phyloP scores from a whole-genome alignment of 2,888 invertebrate species.

The Scaptomyza flava region DNA sequence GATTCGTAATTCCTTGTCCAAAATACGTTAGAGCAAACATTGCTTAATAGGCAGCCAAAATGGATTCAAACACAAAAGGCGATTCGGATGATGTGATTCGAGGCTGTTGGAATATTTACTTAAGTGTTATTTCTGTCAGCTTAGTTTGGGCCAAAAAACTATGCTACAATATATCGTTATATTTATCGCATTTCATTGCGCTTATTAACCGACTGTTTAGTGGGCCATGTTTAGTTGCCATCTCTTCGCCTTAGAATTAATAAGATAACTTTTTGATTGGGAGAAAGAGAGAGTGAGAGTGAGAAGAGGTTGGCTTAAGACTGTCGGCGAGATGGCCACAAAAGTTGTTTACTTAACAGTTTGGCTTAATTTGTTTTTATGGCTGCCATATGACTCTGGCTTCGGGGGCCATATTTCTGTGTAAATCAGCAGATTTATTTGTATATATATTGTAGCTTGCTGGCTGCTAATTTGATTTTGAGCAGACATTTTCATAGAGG shows the following conservation, averaged over 20 bases:
- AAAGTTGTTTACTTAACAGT: conserved; percentile 80
- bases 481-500: conserved; percentile 37
- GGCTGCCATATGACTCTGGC: conserved; percentile 47
- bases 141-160: conserved; percentile 70
- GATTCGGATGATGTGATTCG: conserved; percentile 44
- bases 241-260: conserved; percentile 58
- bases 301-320: conserved; percentile 26
- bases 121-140: conserved; percentile 81
- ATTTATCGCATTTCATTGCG: conserved; percentile 78
- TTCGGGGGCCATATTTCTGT: conserved; percentile 67
- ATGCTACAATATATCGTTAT: conserved; percentile 75
- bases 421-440: conserved; percentile 79
- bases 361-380: conserved; percentile 80
- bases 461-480: conserved; percentile 80
- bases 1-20: conserved; percentile 10
- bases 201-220: conserved; percentile 72
- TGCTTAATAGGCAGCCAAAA: conserved; percentile 68
- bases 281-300: neutral
- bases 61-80: conserved; percentile 45
- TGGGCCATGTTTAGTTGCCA: conserved; percentile 45
- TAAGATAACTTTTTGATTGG: conserved; percentile 66
- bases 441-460: conserved; percentile 61
- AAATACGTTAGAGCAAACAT: conserved; percentile 62
- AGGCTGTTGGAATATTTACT: conserved; percentile 69
- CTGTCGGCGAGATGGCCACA: conserved; percentile 49